A percentile compares a stretch with the other conserved stretches of the same genome.
These are phyloP conservation scores for Lemur catta DNA, from an alignment of 2,797 vertebrate genomes.

Conservation along the genomic window DNA sequence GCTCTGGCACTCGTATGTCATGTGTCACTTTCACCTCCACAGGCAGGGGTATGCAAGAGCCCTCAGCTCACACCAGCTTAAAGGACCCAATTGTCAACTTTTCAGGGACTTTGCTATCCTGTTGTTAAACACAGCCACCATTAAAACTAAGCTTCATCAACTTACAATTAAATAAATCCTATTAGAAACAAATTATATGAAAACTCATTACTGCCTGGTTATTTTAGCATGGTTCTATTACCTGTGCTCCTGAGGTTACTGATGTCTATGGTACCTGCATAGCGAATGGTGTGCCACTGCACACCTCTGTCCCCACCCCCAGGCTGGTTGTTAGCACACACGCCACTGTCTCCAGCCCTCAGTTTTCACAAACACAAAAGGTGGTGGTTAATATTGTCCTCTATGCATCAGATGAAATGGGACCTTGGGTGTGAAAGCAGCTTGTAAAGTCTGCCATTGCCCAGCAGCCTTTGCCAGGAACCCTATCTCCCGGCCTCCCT, in stretches of 20 bases:
- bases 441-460: not conserved
- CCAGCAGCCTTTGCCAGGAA: not conserved
- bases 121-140: not conserved
- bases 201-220: not conserved
- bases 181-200: constrained; percentile 2
- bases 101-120: not conserved
- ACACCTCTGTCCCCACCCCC: not conserved
- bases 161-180: not conserved
- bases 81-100: not conserved
- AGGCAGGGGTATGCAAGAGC: not conserved
- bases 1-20: not conserved
- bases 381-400: not conserved
- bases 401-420: not conserved
- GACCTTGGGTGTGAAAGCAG: not conserved
- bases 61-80: not conserved
- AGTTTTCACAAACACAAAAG: not conserved
- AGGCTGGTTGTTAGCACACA: not conserved
- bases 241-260: not conserved
- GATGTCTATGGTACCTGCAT: not conserved
- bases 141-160: not conserved
- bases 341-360: not conserved
- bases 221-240: not conserved
- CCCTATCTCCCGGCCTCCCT: not conserved
- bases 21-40: not conserved
- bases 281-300: not conserved